phyloP scores from a whole-genome alignment of 2,113 vertebrate genomes.

The Etheostoma cragini region DNA sequence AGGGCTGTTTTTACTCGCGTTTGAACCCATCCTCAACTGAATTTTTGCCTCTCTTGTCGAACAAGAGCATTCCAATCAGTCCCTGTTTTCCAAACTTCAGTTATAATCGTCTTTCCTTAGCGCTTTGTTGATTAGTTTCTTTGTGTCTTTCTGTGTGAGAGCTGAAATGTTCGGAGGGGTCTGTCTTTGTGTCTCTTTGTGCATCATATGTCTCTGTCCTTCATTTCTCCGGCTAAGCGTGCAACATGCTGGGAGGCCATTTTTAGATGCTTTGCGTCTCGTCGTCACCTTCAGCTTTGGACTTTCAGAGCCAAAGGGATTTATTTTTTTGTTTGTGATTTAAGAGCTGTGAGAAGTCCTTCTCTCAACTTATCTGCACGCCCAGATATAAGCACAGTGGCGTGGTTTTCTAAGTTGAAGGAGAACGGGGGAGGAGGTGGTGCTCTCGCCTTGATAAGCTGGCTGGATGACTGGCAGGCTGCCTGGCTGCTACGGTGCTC shows the following conservation, averaged over 20 bases:
- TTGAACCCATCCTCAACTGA: conserved; percentile 34
- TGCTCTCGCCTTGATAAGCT: conserved; percentile 35
- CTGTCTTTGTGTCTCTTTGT: conserved; percentile 21
- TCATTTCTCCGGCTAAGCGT: background rate
- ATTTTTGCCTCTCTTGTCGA: conserved; percentile 27
- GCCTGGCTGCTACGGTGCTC: conserved; percentile 29
- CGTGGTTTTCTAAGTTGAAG: conserved; percentile 17
- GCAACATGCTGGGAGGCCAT: background rate
- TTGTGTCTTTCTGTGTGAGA: conserved; percentile 11
- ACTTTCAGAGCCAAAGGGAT: too few relatives aligned
- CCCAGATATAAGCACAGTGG: conserved; percentile 5
- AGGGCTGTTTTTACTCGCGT: background rate
- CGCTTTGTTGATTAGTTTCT: conserved; percentile 10
- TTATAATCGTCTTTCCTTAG: conserved; percentile 41
- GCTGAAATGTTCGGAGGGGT: conserved; percentile 2
- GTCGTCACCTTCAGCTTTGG: background rate
- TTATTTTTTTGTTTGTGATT: conserved; percentile 13
- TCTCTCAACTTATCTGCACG: conserved; percentile 26
- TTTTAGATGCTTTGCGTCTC: background rate
- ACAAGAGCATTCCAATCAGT: conserved; percentile 31
- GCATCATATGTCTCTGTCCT: background rate
- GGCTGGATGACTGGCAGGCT: conserved; percentile 46
- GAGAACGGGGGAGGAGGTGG: background rate
- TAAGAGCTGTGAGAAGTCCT: background rate
- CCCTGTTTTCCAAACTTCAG: conserved; percentile 47